These are phyloP conservation scores for Penelope pileata DNA, from an alignment of 2,113 vertebrate genomes.

Conservation along the genomic window DNA sequence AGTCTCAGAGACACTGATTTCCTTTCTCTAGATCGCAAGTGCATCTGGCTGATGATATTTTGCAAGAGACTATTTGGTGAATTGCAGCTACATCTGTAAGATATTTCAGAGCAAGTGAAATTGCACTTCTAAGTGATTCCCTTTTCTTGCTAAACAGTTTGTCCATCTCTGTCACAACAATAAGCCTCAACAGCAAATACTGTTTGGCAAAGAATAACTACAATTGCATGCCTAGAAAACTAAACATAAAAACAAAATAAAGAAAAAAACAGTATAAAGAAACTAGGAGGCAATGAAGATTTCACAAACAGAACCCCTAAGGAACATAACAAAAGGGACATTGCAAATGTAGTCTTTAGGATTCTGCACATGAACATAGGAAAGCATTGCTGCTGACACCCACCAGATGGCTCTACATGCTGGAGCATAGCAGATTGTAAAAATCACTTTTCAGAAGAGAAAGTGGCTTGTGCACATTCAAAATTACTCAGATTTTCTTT, in stretches of 20 bases:
- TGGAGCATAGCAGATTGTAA: background rate
- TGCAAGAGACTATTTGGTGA: background rate
- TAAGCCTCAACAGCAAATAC: background rate
- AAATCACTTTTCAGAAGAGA: background rate
- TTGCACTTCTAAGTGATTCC: background rate
- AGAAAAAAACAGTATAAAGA: background rate
- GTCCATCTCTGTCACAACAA: background rate
- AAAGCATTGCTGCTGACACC: background rate
- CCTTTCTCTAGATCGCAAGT: background rate
- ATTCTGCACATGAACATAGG: background rate
- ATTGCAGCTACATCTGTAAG: background rate
- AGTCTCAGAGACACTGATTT: background rate
- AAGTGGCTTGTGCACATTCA: background rate
- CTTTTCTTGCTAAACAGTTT: background rate
- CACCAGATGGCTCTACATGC: constrained; percentile 33
- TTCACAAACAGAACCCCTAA: background rate
- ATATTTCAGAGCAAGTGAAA: background rate
- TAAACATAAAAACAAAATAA: background rate
- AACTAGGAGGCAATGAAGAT: background rate
- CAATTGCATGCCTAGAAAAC: background rate
- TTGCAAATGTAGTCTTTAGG: background rate
- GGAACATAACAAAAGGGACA: background rate
- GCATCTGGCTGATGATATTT: background rate
- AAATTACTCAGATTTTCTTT: background rate
- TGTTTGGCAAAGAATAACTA: background rate